Base-by-base conservation (phyloP, 2,888 invertebrate species). In the Octonoba sinensis region DNA sequence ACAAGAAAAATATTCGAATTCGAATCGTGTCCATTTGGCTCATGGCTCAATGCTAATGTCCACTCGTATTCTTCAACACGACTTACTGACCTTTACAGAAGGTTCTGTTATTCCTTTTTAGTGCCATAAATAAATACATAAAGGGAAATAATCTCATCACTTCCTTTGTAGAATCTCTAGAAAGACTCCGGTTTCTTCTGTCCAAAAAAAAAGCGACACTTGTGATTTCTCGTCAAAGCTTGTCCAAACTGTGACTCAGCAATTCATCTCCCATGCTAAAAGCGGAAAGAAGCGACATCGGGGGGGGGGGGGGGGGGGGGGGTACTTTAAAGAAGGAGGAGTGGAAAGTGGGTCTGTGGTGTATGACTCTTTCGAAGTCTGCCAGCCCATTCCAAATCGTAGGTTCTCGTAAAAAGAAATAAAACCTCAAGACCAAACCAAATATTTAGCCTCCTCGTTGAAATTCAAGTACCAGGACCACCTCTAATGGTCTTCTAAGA, bases 381-480 rank as follows among this genome's bases (percentile, higher is more conserved):
- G 24, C 20, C 11, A 46, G 71, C 65, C 47, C 70, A 65, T 64
- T 27, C 47, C 59, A 64, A 36, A 27, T 70, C 69, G 27, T 54
- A 54, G 46, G 16, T 57, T 65, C 22, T n/a, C 47, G 47, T 13
- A 60, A 18, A 59, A 59, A 56, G 73, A 72, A 79, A 67, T 78
- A 73, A 79, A 79, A 79, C 51, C 73, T 79, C 51, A 47, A 79
- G 79, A 73, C 67, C 79, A 67, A 69, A 69, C 73, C 67, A 79
- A 79, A 79, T 79, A 79, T 79, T 79, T 79, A 73, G 73, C 72
- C 62, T 73, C 59, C 60, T 72, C 62, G 79, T 79, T 56, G 79
- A 79, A 67, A 62, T 69, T 72, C 73, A 69, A 79, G 79, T 79
- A 27, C 59, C 59, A 51, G 59, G 59, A 27, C 78, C 66, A 73